Percentiles rank a stretch among this genome's conserved stretches.
These are phyloP conservation scores for Nothobranchius furzeri DNA, from an alignment of 2,113 vertebrate species.

Conservation along the genomic window DNA sequence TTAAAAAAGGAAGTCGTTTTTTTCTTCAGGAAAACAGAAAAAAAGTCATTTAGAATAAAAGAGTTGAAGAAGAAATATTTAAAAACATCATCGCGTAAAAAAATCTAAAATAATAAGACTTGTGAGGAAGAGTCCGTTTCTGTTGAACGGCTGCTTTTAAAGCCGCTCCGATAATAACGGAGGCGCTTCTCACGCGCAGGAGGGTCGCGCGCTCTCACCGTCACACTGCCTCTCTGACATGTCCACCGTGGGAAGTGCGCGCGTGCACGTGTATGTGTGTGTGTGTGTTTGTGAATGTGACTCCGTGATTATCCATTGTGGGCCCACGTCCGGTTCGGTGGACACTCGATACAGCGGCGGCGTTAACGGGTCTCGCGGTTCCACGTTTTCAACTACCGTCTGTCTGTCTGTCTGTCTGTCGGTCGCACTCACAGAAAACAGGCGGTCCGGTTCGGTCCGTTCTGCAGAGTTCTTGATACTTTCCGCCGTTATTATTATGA, in stretches of 20 bases:
- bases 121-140: conserved; percentile 1
- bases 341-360: conserved; percentile 84
- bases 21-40: conserved; percentile 60
- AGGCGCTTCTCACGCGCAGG: conserved; percentile 39
- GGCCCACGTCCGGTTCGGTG: conserved; percentile 71
- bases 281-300: conserved; percentile 42
- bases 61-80: no score
- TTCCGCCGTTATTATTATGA: conserved; percentile 83
- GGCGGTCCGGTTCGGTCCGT: conserved; percentile 80
- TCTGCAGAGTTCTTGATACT: conserved; percentile 86
- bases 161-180: conserved; percentile 4
- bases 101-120: no score
- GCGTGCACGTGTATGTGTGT: background rate
- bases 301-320: conserved; percentile 60
- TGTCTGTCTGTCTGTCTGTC: conserved; percentile 58
- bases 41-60: conserved; percentile 27
- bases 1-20: conserved; percentile 52
- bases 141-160: background rate
- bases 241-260: conserved; percentile 16
- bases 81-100: no score
- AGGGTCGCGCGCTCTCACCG: conserved; percentile 53
- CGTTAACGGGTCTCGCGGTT: conserved; percentile 86
- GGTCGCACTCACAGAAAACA: conserved; percentile 84
- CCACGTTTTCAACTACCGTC: conserved; percentile 90
- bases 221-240: conserved; percentile 44